phyloP scores from a whole-genome alignment of 1,140 invertebrate genomes.

The Caenorhabditis latens region DNA sequence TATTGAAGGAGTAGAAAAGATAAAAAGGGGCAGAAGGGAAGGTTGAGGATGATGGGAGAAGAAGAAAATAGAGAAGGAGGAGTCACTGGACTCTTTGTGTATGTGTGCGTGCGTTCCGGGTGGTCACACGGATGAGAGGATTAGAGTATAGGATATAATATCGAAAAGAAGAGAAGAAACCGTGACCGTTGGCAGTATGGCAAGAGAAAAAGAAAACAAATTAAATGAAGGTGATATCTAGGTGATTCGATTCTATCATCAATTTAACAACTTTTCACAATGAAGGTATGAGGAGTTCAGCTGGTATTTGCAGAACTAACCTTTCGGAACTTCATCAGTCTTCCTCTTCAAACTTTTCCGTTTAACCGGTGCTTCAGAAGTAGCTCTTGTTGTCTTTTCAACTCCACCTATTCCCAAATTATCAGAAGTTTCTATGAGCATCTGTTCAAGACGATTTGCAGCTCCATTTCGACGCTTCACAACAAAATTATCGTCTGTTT shows the following conservation, averaged over 20 bases:
- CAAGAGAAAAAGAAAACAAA: background rate
- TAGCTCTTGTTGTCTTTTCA: background rate
- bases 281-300: too few species aligned
- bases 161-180: background rate
- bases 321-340: slow-evolving; percentile 9
- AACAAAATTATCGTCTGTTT: background rate
- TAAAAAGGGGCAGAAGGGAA: background rate
- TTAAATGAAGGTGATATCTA: background rate
- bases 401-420: slow-evolving; percentile 23
- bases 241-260: background rate
- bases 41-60: background rate
- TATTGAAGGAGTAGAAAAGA: background rate
- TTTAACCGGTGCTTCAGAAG: background rate
- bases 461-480: slow-evolving; percentile 35
- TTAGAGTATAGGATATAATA: background rate
- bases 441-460: slow-evolving; percentile 8
- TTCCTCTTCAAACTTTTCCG: slow-evolving; percentile 31
- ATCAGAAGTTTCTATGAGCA: background rate
- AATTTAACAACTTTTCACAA: too few species aligned
- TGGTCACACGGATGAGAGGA: slow-evolving; percentile 4
- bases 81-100: background rate
- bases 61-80: background rate
- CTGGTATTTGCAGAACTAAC: background rate
- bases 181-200: background rate
- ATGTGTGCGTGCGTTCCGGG: background rate